phyloP scores from a whole-genome alignment of 1,140 invertebrate genomes.

The Uloborus diversus region DNA sequence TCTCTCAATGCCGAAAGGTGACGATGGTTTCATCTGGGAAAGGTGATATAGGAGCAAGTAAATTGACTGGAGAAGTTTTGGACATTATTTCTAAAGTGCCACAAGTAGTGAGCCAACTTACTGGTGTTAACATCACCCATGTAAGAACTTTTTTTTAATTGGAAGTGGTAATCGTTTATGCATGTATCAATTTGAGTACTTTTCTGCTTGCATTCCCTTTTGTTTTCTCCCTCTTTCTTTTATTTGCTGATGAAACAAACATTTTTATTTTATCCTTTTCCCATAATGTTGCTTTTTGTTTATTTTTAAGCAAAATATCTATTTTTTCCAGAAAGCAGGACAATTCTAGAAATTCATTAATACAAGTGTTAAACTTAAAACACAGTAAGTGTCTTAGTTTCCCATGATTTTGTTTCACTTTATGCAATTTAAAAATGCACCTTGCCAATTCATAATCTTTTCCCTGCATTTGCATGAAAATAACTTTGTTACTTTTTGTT shows the following conservation, averaged over 20 bases:
- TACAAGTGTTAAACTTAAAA: neutral
- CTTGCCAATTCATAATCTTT: no score
- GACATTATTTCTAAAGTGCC: conserved; percentile 91
- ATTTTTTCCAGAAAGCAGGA: neutral
- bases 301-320: conserved; percentile 1
- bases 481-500: no score
- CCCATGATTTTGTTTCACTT: neutral
- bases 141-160: conserved; percentile 14
- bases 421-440: no score
- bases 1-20: conserved; percentile 91
- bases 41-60: conserved; percentile 90
- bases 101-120: conserved; percentile 86
- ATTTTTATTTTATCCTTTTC: neutral
- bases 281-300: neutral
- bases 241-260: neutral
- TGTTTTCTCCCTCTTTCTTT: neutral
- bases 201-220: neutral
- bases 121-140: conserved; percentile 70
- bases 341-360: neutral
- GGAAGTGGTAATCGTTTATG: neutral
- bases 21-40: conserved; percentile 93
- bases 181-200: neutral
- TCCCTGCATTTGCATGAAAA: no score
- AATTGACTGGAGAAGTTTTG: conserved; percentile 91
- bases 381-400: neutral